Evolutionary conservation across 1,140 invertebrate genomes (phyloP), one percentile per base, ranked within the genome.

Genomic region (Cotesia vestalis): DNA sequence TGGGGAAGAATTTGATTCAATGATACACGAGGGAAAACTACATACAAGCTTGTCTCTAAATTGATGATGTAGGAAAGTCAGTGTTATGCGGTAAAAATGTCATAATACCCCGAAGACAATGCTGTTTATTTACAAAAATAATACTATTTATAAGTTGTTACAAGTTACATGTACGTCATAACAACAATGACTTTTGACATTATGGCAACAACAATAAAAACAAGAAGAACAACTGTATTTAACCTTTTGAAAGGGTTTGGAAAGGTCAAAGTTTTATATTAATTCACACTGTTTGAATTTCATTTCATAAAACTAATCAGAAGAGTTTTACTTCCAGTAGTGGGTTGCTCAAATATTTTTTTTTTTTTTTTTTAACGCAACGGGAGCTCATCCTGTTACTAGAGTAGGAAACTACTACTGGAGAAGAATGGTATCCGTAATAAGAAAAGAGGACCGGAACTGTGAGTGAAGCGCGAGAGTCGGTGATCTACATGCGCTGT

Each of bases 231-330:
- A 36, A 46, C 46, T 8, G 38, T 36, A 64, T 5, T 27, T 40
- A 46, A 14, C 53, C 20, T 5, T 4, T 53, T 12, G 11, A 51
- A 67, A 9, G 11, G 9, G 3, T 11, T 67, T 51, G 17, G 4
- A 67, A 53, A 55, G 46, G 51, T 67, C 46, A 27, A 35, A 67
- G 52, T 67, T 67, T 53, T 67, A 67, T 67, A 55, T 5, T 5
- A 51, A 55, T 12, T 14, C 34, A 67, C 53, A 51, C 52, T 11
- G 52, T 34, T 51, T 55, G 14, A 27, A 67, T 67, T 53, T 55
- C 66, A 67, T 55, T 67, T 67, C 5, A 14, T 53, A 67, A 6
- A 67, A 67, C 66, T 67, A 52, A 67, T 67, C 46, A 53, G 35
- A 4, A 36, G n/a, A 51, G 3, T 34, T 67, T 17, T 55, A 11